Evolutionary conservation across 2,113 vertebrate species (phyloP).

Genomic region (Chaetura pelagica): DNA sequence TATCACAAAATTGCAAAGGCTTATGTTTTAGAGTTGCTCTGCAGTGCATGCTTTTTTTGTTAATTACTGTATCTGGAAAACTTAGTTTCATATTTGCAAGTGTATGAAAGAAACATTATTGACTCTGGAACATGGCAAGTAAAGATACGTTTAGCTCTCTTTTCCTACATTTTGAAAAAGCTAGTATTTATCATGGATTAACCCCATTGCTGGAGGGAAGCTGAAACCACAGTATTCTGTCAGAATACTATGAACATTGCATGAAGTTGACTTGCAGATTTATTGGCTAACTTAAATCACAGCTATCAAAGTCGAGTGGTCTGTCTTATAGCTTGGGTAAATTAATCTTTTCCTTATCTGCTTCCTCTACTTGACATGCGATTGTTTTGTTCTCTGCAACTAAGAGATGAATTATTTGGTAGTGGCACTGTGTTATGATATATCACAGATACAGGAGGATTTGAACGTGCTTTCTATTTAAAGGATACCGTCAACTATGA

Average conservation of each 20-base stretch:
- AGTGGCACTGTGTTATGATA: conserved; percentile 23
- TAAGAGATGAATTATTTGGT: conserved; percentile 64
- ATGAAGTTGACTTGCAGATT: conserved; percentile 57
- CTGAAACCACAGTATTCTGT: conserved; percentile 49
- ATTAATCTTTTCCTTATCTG: conserved; percentile 61
- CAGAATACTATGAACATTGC: conserved; percentile 6
- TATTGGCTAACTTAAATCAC: conserved; percentile 61
- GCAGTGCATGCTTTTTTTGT: neutral
- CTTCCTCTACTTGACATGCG: conserved; percentile 36
- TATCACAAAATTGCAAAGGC: neutral
- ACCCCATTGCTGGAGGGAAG: conserved; percentile 6
- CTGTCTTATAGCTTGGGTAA: conserved; percentile 52
- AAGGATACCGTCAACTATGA: conserved; percentile 38
- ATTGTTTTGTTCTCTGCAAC: conserved; percentile 50
- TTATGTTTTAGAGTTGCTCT: neutral
- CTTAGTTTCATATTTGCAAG: neutral
- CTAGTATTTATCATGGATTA: conserved; percentile 8
- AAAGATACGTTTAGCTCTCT: neutral
- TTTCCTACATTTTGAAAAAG: neutral
- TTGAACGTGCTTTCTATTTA: conserved; percentile 54
- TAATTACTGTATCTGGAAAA: neutral
- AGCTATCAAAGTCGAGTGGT: conserved; percentile 51
- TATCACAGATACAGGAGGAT: conserved; percentile 17
- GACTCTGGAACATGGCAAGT: neutral
- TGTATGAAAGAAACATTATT: neutral